phyloP scores from a whole-genome alignment of 2,113 vertebrate genomes.

The Cheirogaleus medius region DNA sequence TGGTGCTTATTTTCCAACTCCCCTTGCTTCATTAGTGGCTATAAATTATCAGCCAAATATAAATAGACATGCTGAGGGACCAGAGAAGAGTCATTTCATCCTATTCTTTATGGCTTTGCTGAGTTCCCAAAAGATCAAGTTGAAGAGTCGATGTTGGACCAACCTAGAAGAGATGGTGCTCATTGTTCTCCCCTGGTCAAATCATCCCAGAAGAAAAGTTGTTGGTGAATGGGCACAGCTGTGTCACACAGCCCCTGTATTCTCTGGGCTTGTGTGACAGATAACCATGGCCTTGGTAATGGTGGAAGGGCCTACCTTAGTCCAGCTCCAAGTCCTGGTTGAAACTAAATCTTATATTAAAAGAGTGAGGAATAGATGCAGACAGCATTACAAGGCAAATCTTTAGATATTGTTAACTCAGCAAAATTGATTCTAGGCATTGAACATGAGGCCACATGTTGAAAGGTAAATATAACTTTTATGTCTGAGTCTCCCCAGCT shows the following conservation, averaged over 20 bases:
- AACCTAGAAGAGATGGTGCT: neutral
- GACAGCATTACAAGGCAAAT: neutral
- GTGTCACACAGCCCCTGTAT: neutral
- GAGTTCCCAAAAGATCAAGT: neutral
- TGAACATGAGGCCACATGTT: neutral
- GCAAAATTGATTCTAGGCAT: neutral
- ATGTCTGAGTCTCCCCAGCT: neutral
- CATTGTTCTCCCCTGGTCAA: neutral
- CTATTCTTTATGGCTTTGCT: neutral
- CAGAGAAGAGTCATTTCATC: neutral
- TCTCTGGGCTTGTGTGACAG: neutral
- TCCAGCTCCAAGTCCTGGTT: neutral
- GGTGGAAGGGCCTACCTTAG: neutral
- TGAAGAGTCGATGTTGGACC: neutral
- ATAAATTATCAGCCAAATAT: neutral
- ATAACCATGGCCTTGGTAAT: neutral
- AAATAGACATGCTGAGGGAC: neutral
- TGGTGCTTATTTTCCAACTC: neutral
- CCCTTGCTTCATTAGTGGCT: conserved; percentile 1
- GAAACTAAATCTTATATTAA: neutral
- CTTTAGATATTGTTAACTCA: neutral
- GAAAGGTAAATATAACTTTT: conserved; percentile 33
- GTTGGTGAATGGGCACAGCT: neutral
- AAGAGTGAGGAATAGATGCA: neutral
- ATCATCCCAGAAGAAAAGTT: neutral